Evolutionary conservation across 2,113 vertebrate species (phyloP).

Genomic region (Polyodon spathula): DNA sequence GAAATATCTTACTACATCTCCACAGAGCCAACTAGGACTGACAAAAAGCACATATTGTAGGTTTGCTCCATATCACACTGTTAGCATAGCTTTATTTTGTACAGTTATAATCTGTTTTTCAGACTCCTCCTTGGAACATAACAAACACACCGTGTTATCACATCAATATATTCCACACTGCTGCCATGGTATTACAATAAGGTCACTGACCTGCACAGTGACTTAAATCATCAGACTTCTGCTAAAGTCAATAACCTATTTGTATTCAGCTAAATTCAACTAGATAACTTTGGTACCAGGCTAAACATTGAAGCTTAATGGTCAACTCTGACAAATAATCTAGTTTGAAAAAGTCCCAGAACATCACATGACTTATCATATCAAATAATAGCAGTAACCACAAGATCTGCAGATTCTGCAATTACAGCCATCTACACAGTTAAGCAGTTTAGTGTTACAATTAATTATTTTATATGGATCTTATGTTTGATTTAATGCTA

Average conservation of each 20-base stretch:
- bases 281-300: neutral
- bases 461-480: neutral
- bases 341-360: conserved; percentile 10
- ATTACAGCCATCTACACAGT: conserved; percentile 15
- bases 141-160: neutral
- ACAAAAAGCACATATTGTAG: no score
- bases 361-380: neutral
- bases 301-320: conserved; percentile 17
- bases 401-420: neutral
- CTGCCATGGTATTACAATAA: conserved; percentile 3
- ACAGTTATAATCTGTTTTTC: neutral
- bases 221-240: conserved; percentile 11
- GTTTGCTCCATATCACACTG: neutral
- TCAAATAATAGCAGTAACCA: conserved; percentile 18
- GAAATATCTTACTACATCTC: no score
- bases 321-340: conserved; percentile 12
- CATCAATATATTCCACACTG: neutral
- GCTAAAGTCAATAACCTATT: conserved; percentile 13
- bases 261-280: conserved; percentile 16
- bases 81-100: neutral
- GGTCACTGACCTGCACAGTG: neutral
- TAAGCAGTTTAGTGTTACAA: conserved; percentile 9
- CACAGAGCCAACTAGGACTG: no score
- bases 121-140: neutral
- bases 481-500: conserved; percentile 1